Evolutionary conservation across 2,113 vertebrate genomes (phyloP), one percentile per base, ranked within the genome.

Genomic region (Ctenodactylus gundi): DNA sequence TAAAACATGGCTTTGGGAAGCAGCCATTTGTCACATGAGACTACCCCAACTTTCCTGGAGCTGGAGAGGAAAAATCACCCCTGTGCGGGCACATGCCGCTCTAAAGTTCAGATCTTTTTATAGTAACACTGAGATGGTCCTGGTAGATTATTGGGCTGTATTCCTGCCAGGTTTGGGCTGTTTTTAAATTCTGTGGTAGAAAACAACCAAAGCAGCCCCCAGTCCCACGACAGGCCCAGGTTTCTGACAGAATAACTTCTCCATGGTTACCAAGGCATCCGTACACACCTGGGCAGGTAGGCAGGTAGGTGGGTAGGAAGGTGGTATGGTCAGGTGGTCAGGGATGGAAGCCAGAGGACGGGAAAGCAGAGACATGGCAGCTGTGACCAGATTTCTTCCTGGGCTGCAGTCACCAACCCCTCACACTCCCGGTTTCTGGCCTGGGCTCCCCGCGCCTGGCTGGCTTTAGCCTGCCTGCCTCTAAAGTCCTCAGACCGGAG

Each of bases 81-180:
- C 67, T 70, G 1, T 58, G 46, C 64, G 62, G 39, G 49, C 81
- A 53, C 85, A 87, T 57, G 55, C 68, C 83, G 46, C 7, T 84
- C 67, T 93, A 21, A 95, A 94, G 73, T 82, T 82, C 88, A 65
- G 34, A 12, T 36, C 96, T 97, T 97, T 97, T 97, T 95, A 95
- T 93, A 94, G 95, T 23, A 78, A 68, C 78, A 20, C 4, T 41
- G 94, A 93, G 82, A 85, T 46, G 15, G 82, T 93, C 77, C 25
- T 85, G 90, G 86, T 83, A 89, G 85, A 72, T 94, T 55, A 84
- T 91, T 53, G 44, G 62, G 73, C 78, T 67, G 3, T 2, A 1
- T 94, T 91, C 67, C 53, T 94, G 92, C 93, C 94, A 92, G 90
- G 44, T 95, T 95, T 87, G 36, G 77, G 27, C 60, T 55, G 67